Base-by-base conservation (phyloP, 2,888 invertebrate genomes). In the Clistopyga incitator region DNA sequence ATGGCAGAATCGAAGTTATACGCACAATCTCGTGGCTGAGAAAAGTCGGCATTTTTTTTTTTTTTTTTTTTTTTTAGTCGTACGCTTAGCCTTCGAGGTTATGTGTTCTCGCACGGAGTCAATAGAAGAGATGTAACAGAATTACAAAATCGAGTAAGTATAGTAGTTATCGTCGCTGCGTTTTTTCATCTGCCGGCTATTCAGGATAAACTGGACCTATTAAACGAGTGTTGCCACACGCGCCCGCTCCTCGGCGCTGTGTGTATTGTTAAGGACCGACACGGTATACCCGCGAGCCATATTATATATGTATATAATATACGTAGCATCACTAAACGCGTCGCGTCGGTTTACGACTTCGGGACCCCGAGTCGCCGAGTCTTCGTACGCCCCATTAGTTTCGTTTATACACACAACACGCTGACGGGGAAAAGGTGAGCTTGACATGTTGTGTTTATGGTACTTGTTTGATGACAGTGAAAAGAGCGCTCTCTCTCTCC, bases 161-260 rank as follows among this genome's bases (percentile, higher is more conserved):
- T 18, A n/a, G 25, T 20, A 23, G n/a, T 61, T 47, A 47, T 6
- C 45, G 3, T 1, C 10, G 34, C 8, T 59, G 34, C 34, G 29
- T 59, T 59, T 56, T 29, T 50, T 61, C 61, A 47, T 59, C 74
- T 42, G 34, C 6, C 59, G 29, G 59, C 50, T 85, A 81, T 82
- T 78, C 65, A 15, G 45, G 68, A 82, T 70, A 72, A 89, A 88
- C 87, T 88, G 84, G 89, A 64, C 81, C 87, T 85, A 89, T 89
- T 87, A 89, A 89, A 87, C 89, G 86, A 74, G 86, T 88, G 87
- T 86, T 85, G 86, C 85, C 81, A 84, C 87, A 86, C 86, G 81
- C 75, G 67, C 56, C 74, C 34, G 65, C 45, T 72, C 8, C 29
- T 65, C 45, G 71, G 23, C 20, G 1, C 47, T n/a, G 15, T 67